These are phyloP conservation scores for Ptilonorhynchus violaceus DNA, from an alignment of 2,113 vertebrate species.

Conservation along the genomic window DNA sequence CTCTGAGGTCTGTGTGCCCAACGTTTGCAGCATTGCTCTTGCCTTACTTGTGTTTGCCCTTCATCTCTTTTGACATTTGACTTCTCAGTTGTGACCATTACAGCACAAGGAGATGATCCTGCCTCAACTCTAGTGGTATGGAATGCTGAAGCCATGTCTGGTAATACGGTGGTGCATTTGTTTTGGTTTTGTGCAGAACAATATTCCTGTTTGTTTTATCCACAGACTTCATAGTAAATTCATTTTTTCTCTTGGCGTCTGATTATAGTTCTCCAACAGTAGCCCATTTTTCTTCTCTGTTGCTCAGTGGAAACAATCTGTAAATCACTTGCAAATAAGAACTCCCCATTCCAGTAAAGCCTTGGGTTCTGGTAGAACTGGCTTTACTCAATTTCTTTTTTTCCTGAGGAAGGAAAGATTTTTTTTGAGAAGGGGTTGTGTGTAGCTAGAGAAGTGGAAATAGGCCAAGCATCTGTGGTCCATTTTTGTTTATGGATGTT, in stretches of 20 bases:
- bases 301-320: neutral
- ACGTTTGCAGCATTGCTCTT: neutral
- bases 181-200: neutral
- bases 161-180: neutral
- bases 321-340: constrained; percentile 1
- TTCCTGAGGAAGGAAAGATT: neutral
- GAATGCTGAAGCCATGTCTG: neutral
- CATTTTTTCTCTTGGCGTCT: neutral
- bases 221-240: neutral
- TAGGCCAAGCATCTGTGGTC: neutral
- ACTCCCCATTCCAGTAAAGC: neutral
- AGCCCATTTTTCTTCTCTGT: neutral
- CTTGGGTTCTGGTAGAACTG: neutral
- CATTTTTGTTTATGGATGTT: neutral
- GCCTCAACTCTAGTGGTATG: neutral
- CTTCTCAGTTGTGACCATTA: neutral
- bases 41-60: neutral
- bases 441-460: neutral
- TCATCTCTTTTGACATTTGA: neutral
- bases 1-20: too few relatives aligned
- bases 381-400: neutral
- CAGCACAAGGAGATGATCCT: neutral
- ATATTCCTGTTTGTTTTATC: neutral
- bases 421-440: neutral
- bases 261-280: neutral